Base-by-base conservation (phyloP, 2,113 vertebrate genomes). In the Stigmatopora nigra region DNA sequence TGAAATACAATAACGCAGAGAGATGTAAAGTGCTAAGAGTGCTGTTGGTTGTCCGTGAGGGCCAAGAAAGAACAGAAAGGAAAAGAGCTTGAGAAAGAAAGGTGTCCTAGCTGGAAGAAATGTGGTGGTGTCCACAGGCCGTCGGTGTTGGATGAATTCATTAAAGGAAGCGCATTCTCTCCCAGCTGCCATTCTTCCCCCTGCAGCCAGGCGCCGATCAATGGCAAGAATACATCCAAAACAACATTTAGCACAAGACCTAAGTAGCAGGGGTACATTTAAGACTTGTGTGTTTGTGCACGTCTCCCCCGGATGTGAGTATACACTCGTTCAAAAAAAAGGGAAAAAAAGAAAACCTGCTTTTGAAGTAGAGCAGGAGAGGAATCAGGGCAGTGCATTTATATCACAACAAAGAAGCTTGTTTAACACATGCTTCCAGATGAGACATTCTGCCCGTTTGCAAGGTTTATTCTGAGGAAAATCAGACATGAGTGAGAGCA, bases 161-260 rank as follows among this genome's bases (percentile, higher is more conserved):
- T 90, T 89, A 88, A 82, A 83, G 85, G 81, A 78, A 75, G 79
- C 83, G 75, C 80, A 76, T 79, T 84, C 82, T 86, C 87, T 85
- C 86, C 81, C 87, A 88, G 87, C 88, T 85, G 85, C 85, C 87
- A 84, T 89, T 84, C 84, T 81, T 86, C 71, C 75, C 84, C 91
- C 90, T 88, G 85, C 86, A 90, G 91, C 88, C 89, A 91, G 78
- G 89, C 85, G 80, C 83, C 87, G 89, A 91, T 92, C 89, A 88
- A 90, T 90, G 86, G 84, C 75, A 89, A 83, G 88, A 90, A 88
- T 82, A 88, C 86, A 89, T 90, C 84, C 88, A 90, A 89, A 88
- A 88, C 82, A 91, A 88, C 85, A 83, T 91, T 91, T 91, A 91
- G 88, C 87, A 84, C 82, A 86, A 88, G 84, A 87, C 84, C 89